phyloP scores from a whole-genome alignment of 2,797 vertebrate genomes.

The Pteropus rufus region DNA sequence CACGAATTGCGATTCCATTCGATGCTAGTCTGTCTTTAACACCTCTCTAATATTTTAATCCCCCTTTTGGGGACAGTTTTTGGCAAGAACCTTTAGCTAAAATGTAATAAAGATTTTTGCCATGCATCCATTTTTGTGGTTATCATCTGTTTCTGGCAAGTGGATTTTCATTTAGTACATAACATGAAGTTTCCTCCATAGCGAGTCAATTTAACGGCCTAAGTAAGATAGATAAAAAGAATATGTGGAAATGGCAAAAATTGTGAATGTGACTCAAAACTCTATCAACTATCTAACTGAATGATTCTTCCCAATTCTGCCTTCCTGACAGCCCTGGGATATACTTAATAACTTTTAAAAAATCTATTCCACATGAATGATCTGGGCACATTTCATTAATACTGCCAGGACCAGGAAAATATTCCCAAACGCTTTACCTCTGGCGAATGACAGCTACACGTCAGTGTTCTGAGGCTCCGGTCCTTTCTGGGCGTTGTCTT shows the following conservation, averaged over 20 bases:
- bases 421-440: not conserved
- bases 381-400: not conserved
- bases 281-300: not conserved
- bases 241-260: not conserved
- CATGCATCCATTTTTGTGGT: not conserved
- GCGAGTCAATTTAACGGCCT: not conserved
- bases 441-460: not conserved
- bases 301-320: not conserved
- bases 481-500: not conserved
- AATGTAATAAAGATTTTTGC: not conserved
- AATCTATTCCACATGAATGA: not conserved
- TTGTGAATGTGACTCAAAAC: not conserved
- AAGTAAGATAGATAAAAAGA: not conserved
- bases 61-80: not conserved
- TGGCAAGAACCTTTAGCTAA: not conserved
- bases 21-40: not conserved
- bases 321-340: not conserved
- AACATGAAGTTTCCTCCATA: not conserved
- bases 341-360: not conserved
- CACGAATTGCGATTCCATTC: not conserved
- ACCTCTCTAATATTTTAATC: no score
- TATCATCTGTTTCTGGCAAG: not conserved
- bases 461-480: fast-evolving
- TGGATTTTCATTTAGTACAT: not conserved
- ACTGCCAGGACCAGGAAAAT: not conserved